These are phyloP conservation scores for Sphaerophoria rueppellii DNA, from an alignment of 2,888 invertebrate species.

Conservation along the genomic window DNA sequence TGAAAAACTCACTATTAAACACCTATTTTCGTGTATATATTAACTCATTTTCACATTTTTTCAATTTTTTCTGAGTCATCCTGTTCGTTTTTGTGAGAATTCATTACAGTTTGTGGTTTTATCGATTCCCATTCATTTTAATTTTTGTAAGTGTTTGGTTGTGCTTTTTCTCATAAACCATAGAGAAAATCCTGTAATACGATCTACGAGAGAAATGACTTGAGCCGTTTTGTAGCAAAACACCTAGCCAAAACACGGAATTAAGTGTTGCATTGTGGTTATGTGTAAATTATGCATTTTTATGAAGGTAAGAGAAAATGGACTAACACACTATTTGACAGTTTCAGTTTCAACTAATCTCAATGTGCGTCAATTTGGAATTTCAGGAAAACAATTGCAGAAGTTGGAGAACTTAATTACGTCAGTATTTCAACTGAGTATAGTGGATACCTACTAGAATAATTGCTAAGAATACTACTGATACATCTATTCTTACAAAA, in stretches of 20 bases:
- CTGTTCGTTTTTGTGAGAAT: slow-evolving; percentile 15
- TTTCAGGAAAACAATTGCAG: too few species aligned
- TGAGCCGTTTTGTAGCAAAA: slow-evolving; percentile 13
- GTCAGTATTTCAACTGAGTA: too few species aligned
- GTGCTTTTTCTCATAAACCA: slow-evolving; percentile 5
- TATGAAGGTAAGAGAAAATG: too few species aligned
- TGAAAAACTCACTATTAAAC: slow-evolving; percentile 35
- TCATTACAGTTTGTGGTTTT: slow-evolving; percentile 41
- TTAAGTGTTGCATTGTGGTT: too few species aligned
- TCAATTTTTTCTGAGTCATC: not conserved
- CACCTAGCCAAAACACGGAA: too few species aligned
- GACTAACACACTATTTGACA: too few species aligned
- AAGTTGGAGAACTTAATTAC: not conserved
- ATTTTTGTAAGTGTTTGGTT: not conserved
- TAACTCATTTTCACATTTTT: slow-evolving; percentile 33
- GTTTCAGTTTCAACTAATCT: too few species aligned
- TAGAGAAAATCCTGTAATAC: not conserved
- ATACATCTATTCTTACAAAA: too few species aligned
- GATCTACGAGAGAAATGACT: slow-evolving; percentile 4
- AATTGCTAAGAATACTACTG: too few species aligned
- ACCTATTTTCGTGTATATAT: slow-evolving; percentile 30
- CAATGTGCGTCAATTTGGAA: too few species aligned
- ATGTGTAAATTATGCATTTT: too few species aligned
- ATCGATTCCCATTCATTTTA: slow-evolving; percentile 37
- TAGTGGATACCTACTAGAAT: too few species aligned